Base-by-base conservation (phyloP, 2,888 invertebrate genomes). In the Amphimallon solstitiale region DNA sequence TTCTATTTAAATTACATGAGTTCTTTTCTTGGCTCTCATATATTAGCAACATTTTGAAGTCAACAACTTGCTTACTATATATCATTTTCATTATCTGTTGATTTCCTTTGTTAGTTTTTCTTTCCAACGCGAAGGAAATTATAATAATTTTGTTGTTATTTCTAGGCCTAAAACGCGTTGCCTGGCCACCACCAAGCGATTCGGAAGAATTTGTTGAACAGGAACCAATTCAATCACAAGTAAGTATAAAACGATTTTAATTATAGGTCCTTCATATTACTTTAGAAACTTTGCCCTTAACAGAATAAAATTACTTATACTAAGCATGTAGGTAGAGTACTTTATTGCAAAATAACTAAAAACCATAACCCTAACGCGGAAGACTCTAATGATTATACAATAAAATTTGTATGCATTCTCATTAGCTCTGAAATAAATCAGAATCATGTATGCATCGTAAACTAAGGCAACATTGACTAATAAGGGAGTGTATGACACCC, bases 131-230 rank as follows among this genome's bases (percentile, higher is more conserved):
- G 9, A n/a, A n/a, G n/a, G n/a, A n/a, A n/a, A n/a, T n/a, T n/a
- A 29, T 29, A 29, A 9, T 29, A 29, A 29, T 34, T 17, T 40
- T 52, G 49, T 52, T 67, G 71, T 73, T 83, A 81, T 81, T 86
- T 87, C 10, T 85, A 93, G 93, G 91, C 82, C 87, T 90, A 76
- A 94, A 92, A 85, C 89, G 92, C 84, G 93, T 94, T 78, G 92
- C 92, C 83, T 94, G 94, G 94, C 94, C 94, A 72, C 93, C 93
- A 75, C 87, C 87, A 74, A 84, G 86, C 73, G 89, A 89, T 80
- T 88, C 86, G 65, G 84, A 86, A 74, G 86, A 87, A 73, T 85
- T 80, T 68, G 76, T 79, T 48, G 84, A 85, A 76, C 84, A 88
- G 76, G 84, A 80, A 75, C 82, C 85, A 69, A 82, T 83, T 68